These are phyloP conservation scores for Thunnus maccoyii DNA, from an alignment of 2,113 vertebrate genomes.

Conservation along the genomic window DNA sequence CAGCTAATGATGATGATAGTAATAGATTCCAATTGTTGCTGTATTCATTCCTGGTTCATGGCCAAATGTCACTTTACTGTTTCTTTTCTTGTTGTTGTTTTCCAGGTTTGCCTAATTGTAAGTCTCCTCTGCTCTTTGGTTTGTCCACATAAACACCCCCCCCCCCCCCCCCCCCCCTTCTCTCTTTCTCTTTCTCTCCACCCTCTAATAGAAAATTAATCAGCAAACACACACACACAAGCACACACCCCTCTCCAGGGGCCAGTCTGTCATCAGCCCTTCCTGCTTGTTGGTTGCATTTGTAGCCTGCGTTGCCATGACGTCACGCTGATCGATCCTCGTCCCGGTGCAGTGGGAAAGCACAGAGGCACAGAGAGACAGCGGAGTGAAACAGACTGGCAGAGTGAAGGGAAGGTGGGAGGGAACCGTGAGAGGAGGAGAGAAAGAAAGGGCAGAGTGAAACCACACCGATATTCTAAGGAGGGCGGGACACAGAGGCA, in stretches of 20 bases:
- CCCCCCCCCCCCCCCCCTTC: background rate
- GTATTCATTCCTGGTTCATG: background rate
- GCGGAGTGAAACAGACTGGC: conserved; percentile 37
- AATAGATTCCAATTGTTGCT: no score
- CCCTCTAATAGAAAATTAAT: conserved; percentile 66
- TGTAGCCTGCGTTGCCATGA: conserved; percentile 62
- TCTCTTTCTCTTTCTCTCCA: conserved; percentile 16
- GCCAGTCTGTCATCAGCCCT: conserved; percentile 36
- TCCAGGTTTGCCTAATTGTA: conserved; percentile 41
- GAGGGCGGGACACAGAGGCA: conserved; percentile 36
- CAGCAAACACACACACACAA: conserved; percentile 16
- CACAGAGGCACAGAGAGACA: conserved; percentile 34
- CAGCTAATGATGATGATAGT: no score
- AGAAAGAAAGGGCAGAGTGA: conserved; percentile 44
- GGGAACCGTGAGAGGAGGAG: conserved; percentile 20
- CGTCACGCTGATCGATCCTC: conserved; percentile 64
- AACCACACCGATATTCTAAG: conserved; percentile 51
- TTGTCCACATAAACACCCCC: conserved; percentile 6
- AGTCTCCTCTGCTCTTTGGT: conserved; percentile 46
- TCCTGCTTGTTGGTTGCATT: conserved; percentile 55
- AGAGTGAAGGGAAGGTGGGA: conserved; percentile 51
- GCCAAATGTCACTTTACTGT: background rate
- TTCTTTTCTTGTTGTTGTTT: conserved; percentile 20
- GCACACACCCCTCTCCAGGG: conserved; percentile 41
- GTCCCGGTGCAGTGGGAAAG: conserved; percentile 46